These are phyloP conservation scores for Euthynnus affinis DNA, from an alignment of 2,797 vertebrate genomes.

Conservation along the genomic window DNA sequence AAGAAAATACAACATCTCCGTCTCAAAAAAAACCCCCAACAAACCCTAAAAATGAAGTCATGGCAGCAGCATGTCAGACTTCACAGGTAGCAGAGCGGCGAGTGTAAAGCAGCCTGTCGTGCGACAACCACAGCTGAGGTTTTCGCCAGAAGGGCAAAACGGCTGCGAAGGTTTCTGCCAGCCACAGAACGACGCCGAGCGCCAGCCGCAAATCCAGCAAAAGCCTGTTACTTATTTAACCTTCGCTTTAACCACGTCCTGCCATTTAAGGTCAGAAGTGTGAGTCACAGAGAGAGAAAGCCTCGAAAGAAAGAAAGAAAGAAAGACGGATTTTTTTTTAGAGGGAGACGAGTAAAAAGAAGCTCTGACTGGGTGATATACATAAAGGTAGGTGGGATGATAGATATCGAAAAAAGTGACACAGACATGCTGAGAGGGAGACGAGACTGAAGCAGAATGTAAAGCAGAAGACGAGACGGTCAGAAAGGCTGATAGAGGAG, in stretches of 20 bases:
- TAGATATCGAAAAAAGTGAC: neutral
- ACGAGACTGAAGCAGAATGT: neutral
- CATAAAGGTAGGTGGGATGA: slow-evolving; percentile 3
- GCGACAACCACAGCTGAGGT: slow-evolving; percentile 40
- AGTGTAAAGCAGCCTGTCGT: slow-evolving; percentile 8
- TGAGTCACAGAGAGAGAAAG: neutral
- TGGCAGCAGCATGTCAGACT: slow-evolving; percentile 18
- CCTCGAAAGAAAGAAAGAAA: neutral
- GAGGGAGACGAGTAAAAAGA: slow-evolving; percentile 15
- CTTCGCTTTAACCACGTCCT: slow-evolving; percentile 15
- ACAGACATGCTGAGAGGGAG: neutral
- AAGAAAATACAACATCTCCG: neutral
- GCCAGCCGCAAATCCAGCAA: slow-evolving; percentile 23
- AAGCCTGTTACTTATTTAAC: slow-evolving; percentile 34
- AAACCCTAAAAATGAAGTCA: too few relatives aligned
- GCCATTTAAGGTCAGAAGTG: slow-evolving; percentile 27
- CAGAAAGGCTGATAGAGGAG: slow-evolving; percentile 4
- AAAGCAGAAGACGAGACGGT: slow-evolving; percentile 45
- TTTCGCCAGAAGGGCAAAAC: slow-evolving; percentile 22
- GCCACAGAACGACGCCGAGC: slow-evolving; percentile 2
- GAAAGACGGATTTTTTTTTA: neutral
- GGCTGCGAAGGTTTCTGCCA: neutral
- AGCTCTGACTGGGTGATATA: neutral
- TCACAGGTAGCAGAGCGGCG: slow-evolving; percentile 33
- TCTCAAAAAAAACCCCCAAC: slow-evolving; percentile 5